Evolutionary conservation across 2,888 invertebrate species (phyloP).

Genomic region (Euplagia quadripunctaria): DNA sequence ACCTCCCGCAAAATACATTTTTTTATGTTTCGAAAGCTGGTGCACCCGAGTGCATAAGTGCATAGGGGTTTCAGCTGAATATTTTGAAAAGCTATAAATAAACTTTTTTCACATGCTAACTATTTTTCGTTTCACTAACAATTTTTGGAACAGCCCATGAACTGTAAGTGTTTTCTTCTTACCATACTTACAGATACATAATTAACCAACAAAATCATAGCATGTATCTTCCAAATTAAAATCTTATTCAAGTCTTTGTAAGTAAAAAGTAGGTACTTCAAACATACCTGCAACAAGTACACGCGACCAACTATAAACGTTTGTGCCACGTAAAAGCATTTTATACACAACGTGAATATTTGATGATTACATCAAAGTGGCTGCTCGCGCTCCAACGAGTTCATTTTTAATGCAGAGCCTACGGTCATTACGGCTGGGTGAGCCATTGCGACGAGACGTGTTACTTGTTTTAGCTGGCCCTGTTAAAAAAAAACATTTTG

Average conservation of each 20-base stretch:
- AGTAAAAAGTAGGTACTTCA: background rate
- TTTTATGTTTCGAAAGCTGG: too few species aligned
- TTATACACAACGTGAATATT: slow-evolving; percentile 42
- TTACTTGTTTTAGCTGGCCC: slow-evolving; percentile 5
- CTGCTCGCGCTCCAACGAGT: slow-evolving; percentile 19
- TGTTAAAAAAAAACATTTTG: background rate
- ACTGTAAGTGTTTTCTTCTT: background rate
- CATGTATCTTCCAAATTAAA: background rate
- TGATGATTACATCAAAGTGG: slow-evolving; percentile 41
- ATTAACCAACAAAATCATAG: background rate
- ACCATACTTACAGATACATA: background rate
- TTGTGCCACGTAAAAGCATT: slow-evolving; percentile 43
- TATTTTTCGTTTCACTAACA: too few species aligned
- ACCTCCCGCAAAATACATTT: too few species aligned
- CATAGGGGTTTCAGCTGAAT: too few species aligned
- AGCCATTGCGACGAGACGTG: slow-evolving; percentile 14
- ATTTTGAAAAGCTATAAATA: too few species aligned
- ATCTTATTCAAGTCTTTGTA: background rate
- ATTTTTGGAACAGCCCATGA: too few species aligned
- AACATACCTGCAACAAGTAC: background rate
- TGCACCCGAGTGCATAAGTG: too few species aligned
- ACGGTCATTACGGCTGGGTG: slow-evolving; percentile 6
- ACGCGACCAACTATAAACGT: slow-evolving; percentile 23
- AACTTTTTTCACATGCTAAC: too few species aligned
- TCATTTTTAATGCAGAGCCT: slow-evolving; percentile 43